A percentile compares a stretch with the other conserved stretches of the same genome.
Conservation (phyloP, 2,888 invertebrate species). For the Leptarthrus brevirostris region DNA sequence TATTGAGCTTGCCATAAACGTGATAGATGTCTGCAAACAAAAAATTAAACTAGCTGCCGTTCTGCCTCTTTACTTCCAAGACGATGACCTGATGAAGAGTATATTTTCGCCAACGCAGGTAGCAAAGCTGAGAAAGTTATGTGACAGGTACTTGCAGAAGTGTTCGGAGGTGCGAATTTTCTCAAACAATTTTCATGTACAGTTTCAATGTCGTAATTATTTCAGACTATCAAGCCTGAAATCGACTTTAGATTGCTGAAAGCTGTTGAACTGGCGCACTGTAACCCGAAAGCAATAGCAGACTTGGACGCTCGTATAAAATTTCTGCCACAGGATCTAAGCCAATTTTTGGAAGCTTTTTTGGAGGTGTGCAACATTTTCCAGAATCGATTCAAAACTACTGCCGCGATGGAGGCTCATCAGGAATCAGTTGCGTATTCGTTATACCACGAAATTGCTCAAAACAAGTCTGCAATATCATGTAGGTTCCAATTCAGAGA, state of each 20-base stretch:
- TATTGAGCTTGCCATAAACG: neutral
- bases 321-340: neutral
- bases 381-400: neutral
- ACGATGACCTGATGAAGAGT: neutral
- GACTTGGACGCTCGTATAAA: too few relatives aligned
- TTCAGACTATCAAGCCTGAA: neutral
- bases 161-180: neutral
- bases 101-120: neutral
- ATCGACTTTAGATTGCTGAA: constrained; percentile 22
- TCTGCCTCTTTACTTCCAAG: neutral
- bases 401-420: neutral
- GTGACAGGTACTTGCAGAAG: constrained; percentile 6
- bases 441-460: neutral
- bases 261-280: neutral
- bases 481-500: too few relatives aligned
- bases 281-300: neutral
- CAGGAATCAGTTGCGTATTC: neutral
- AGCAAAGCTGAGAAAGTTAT: neutral
- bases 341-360: neutral
- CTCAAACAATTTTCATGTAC: too few relatives aligned
- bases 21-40: neutral
- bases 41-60: neutral
- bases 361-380: neutral
- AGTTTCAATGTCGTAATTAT: neutral
- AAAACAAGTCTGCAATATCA: too few relatives aligned